Evolutionary conservation across 2,797 vertebrate genomes (phyloP).

Genomic region (Monodelphis domestica): DNA sequence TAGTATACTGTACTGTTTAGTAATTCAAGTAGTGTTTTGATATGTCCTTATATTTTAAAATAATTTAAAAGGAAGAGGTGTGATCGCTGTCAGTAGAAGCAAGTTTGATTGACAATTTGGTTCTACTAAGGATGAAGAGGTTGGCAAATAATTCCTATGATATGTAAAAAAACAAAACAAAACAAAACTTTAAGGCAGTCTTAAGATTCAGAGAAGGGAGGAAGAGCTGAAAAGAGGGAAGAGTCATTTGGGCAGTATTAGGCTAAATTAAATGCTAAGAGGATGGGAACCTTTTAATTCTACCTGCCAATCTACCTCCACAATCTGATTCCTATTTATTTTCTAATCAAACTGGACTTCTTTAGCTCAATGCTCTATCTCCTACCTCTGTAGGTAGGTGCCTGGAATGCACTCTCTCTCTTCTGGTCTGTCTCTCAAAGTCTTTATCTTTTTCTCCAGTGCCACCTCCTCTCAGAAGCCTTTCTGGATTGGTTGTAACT

Average conservation of each 20-base stretch:
- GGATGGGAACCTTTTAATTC: not conserved
- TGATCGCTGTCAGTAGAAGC: not conserved
- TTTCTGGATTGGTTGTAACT: not conserved
- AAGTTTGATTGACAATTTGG: not conserved
- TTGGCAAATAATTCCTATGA: not conserved
- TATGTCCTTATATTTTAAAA: not conserved
- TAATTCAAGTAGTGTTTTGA: not conserved
- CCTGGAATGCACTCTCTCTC: not conserved
- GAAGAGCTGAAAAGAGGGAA: not conserved
- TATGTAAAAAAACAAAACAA: not conserved
- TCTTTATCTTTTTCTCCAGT: not conserved
- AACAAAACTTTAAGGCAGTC: not conserved
- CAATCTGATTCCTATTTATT: not conserved
- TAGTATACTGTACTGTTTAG: not conserved
- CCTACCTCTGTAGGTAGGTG: not conserved
- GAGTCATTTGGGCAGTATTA: not conserved
- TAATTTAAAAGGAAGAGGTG: not conserved
- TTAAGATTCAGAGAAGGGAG: not conserved
- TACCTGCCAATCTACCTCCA: not conserved
- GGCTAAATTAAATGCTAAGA: not conserved
- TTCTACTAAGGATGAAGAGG: not conserved
- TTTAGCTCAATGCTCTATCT: not conserved
- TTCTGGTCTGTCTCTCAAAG: not conserved
- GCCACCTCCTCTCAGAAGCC: not conserved
- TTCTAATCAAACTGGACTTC: not conserved